Percentiles rank a stretch among this genome's conserved stretches.
Evolutionary conservation across 2,797 vertebrate genomes (phyloP).

Genomic region (Sandelia bainsii): DNA sequence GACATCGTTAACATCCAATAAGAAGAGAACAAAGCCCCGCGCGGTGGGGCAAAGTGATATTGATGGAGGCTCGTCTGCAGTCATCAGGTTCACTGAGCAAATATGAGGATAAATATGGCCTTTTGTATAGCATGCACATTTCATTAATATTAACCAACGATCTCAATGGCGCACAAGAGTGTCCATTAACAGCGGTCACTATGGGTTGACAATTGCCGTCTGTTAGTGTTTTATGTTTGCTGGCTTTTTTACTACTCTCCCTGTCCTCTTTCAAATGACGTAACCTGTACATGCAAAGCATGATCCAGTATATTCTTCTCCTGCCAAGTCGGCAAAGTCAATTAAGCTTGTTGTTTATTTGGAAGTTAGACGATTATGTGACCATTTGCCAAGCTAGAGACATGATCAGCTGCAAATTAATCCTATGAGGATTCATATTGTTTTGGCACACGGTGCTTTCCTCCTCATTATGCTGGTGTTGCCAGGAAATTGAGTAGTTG

Average conservation of each 20-base stretch:
- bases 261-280: conserved; percentile 35
- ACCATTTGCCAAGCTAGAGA: conserved; percentile 70
- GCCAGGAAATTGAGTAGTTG: conserved; percentile 67
- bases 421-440: conserved; percentile 67
- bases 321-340: conserved; percentile 72
- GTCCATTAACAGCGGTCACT: conserved; percentile 69
- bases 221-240: conserved; percentile 66
- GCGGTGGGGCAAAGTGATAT: conserved; percentile 80
- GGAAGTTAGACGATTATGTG: conserved; percentile 64
- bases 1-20: conserved; percentile 79
- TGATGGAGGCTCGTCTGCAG: conserved; percentile 75
- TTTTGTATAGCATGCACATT: conserved; percentile 72
- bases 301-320: conserved; percentile 39
- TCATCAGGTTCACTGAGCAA: conserved; percentile 78
- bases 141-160: conserved; percentile 80
- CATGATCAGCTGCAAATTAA: conserved; percentile 76
- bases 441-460: conserved; percentile 58
- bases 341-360: conserved; percentile 76
- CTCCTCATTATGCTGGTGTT: conserved; percentile 41
- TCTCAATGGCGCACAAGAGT: conserved; percentile 46
- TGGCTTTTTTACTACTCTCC: conserved; percentile 34
- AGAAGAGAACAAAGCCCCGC: conserved; percentile 60
- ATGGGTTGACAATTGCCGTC: conserved; percentile 71
- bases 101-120: conserved; percentile 83
- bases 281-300: conserved; percentile 38